Conservation (phyloP, 2,888 invertebrate genomes). For the Melinaea marsaeus region DNA sequence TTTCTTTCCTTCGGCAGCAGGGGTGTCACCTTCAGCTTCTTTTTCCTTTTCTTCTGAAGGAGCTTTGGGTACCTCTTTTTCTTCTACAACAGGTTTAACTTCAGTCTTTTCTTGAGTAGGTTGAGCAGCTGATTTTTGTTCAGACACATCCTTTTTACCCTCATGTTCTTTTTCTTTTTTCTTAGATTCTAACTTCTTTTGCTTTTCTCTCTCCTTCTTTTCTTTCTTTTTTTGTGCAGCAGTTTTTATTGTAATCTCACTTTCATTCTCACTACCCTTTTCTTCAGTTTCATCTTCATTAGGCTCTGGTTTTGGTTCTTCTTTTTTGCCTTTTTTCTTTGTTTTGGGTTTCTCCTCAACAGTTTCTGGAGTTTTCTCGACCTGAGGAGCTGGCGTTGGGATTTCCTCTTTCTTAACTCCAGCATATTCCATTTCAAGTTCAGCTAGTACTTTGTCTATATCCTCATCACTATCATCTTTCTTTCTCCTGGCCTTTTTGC, state of each 20-base stretch:
- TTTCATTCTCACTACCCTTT: slow-evolving; percentile 74
- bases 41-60: slow-evolving; percentile 57
- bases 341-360: slow-evolving; percentile 61
- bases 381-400: slow-evolving; percentile 52
- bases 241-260: slow-evolving; percentile 83
- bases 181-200: slow-evolving; percentile 84
- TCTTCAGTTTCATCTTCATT: slow-evolving; percentile 53
- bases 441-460: slow-evolving; percentile 89
- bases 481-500: slow-evolving; percentile 84
- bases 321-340: slow-evolving; percentile 64
- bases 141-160: slow-evolving; percentile 50
- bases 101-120: slow-evolving; percentile 42
- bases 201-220: slow-evolving; percentile 89
- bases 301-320: slow-evolving; percentile 47
- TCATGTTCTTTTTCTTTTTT: slow-evolving; percentile 71
- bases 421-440: slow-evolving; percentile 88
- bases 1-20: slow-evolving; percentile 62
- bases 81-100: slow-evolving; percentile 44
- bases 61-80: slow-evolving; percentile 62
- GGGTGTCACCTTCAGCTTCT: slow-evolving; percentile 55
- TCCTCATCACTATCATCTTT: slow-evolving; percentile 89
- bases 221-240: slow-evolving; percentile 94
- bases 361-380: slow-evolving; percentile 52
- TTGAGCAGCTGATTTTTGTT: slow-evolving; percentile 42
- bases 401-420: slow-evolving; percentile 77